Evolutionary conservation across 2,888 invertebrate genomes (phyloP), one percentile per base, ranked within the genome.

Genomic region (Aleiodes leptofemur): DNA sequence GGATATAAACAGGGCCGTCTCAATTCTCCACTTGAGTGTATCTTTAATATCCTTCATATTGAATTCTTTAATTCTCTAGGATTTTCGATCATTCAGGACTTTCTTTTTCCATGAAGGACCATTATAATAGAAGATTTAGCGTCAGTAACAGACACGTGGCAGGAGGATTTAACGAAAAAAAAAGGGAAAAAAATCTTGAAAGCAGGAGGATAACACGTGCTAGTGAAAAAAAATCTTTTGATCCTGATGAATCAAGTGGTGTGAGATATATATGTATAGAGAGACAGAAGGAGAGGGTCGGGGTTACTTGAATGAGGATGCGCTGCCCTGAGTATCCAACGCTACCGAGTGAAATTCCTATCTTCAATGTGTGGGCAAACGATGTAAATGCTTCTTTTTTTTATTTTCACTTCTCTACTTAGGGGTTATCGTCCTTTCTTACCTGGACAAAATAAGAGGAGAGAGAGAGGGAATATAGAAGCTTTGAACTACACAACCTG

Each of bases 1-100:
- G 73, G 51, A 68, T 64, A 68, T 64, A 72, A 76, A 23, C 82
- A 82, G 79, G 80, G 79, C 80, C 77, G 79, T 73, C 75, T 78
- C 78, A 66, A 66, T 71, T 23, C 23, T 23, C 43, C 14, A 55
- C 43, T 61, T 69, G 13, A 38, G 16, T 48, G 43, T 23, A 57
- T n/a, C 43, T 13, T 59, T 29, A 59, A 51, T 71, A 61, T 38
- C 56, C 56, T 34, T 64, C 29, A 64, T 66, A 9, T 14, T 34
- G 38, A 43, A 43, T 43, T 43, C 43, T 43, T 51, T 23, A 38
- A 11, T 38, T 43, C n/a, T 16, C 13, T 16, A 13, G 48, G 6
- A 53, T 53, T 53, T 66, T 23, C 23, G 1, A 23, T 23, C 23
- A 23, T 23, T 23, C 23, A 23, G 23, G 23, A 23, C 23, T 23